Conservation (phyloP, 2,113 vertebrate genomes). For the Oxyruncus cristatus region DNA sequence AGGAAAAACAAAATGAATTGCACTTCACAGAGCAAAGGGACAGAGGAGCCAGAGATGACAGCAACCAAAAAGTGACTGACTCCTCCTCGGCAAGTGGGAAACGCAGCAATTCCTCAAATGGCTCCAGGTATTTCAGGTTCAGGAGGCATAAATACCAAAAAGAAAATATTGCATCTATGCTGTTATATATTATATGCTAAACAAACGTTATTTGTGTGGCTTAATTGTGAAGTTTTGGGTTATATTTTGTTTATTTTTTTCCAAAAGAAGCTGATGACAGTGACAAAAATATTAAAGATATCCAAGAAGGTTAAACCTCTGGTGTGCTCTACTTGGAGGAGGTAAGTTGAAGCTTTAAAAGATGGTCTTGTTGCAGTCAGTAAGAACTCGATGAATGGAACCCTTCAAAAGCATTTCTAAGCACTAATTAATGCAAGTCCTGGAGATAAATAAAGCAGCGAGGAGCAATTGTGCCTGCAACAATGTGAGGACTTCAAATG, state of each 20-base stretch:
- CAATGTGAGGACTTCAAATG: conserved; percentile 13
- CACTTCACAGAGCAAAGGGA: background rate
- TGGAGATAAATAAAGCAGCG: conserved; percentile 15
- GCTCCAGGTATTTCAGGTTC: background rate
- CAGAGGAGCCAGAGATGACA: background rate
- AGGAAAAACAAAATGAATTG: background rate
- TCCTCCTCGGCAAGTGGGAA: background rate
- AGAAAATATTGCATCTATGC: background rate
- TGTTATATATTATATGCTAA: background rate
- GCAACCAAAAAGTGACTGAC: background rate
- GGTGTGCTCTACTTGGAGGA: background rate
- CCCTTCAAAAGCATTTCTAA: conserved; percentile 32
- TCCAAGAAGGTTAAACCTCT: background rate
- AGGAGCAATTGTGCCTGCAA: background rate
- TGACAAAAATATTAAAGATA: background rate
- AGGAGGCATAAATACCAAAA: background rate
- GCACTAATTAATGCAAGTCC: conserved; percentile 13
- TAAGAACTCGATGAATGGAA: background rate
- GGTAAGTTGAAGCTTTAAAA: background rate
- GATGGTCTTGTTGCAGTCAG: background rate
- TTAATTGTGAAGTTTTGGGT: background rate
- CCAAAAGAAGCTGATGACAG: background rate
- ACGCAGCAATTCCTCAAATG: background rate
- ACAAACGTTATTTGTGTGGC: background rate
- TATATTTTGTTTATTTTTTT: background rate